Percentiles rank a stretch among this genome's conserved stretches.
These are phyloP conservation scores for Eurytoma californica DNA, from an alignment of 2,888 invertebrate genomes.

Conservation along the genomic window DNA sequence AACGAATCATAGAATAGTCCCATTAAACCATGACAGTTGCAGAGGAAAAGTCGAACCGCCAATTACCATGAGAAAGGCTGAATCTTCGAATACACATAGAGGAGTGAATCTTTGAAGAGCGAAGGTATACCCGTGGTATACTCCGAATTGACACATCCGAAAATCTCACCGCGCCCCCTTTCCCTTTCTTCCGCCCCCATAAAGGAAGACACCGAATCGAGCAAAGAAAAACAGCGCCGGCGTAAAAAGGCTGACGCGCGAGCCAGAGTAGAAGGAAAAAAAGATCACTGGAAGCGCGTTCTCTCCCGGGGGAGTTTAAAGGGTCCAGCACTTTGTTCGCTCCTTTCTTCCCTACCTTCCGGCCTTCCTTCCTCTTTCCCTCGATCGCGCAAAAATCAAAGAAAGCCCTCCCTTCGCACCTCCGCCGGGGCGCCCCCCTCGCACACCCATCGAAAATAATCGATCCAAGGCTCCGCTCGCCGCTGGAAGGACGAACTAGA, in stretches of 20 bases:
- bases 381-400: conserved; percentile 47
- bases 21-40: background rate
- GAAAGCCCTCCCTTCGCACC: conserved; percentile 5
- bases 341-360: background rate
- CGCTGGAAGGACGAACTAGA: background rate
- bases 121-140: background rate
- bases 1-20: background rate
- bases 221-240: background rate
- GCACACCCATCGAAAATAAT: conserved; percentile 29
- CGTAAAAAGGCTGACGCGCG: background rate
- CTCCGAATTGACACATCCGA: conserved; percentile 46
- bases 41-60: conserved; percentile 10
- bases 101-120: background rate
- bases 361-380: background rate
- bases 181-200: background rate
- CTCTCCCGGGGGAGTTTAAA: conserved; percentile 36
- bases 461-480: conserved; percentile 35
- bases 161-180: conserved; percentile 31
- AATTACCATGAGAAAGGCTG: conserved; percentile 42
- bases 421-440: background rate
- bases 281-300: conserved; percentile 1
- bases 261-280: conserved; percentile 7
- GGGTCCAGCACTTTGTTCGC: conserved; percentile 32
- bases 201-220: background rate
- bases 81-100: background rate